Base-by-base conservation (phyloP, 2,888 invertebrate species). In the Anthoptus insignis region DNA sequence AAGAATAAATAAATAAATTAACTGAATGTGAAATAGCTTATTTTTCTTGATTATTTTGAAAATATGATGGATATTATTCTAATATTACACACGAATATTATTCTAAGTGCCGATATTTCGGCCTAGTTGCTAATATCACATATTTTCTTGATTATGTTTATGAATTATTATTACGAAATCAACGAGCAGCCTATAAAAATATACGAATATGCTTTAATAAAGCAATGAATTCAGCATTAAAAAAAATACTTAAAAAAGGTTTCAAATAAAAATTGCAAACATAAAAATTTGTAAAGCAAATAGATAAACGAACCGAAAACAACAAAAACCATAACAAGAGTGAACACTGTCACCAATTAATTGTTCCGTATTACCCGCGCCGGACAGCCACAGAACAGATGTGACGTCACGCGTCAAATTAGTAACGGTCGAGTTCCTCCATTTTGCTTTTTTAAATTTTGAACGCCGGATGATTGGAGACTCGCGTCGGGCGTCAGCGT, bases 341-440 rank as follows among this genome's bases (percentile, higher is more conserved):
- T 29, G 50, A 52, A 22, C 52, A 34, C 21, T 53, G 59, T 54
- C 37, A 72, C 72, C 80, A 84, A 83, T 84, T 80, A 85, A 81
- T 80, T 82, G 76, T 77, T 77, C 75, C 73, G 73, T 78, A 78
- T 77, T 74, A 77, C 70, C 73, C 72, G 75, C 70, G 70, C 65
- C 74, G 71, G 81, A 81, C 84, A 81, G 80, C 80, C 81, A 70
- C 85, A 82, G 81, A 82, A 81, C 83, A 87, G 85, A 87, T 88
- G 86, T 86, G 85, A 89, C 86, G 87, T 89, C 87, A 86, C 84
- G 79, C 84, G 88, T 89, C 90, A 90, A 87, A 91, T 91, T 91
- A 90, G 86, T 87, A 81, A 91, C 86, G 87, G 87, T 83, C 77
- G 84, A 76, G 76, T 82, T 81, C 83, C 75, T 79, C 82, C 87